A percentile compares a stretch with the other conserved stretches of the same genome.
Conservation (phyloP, 92 coral and sea anemone genomes). For the Virgularia gustaviana region DNA sequence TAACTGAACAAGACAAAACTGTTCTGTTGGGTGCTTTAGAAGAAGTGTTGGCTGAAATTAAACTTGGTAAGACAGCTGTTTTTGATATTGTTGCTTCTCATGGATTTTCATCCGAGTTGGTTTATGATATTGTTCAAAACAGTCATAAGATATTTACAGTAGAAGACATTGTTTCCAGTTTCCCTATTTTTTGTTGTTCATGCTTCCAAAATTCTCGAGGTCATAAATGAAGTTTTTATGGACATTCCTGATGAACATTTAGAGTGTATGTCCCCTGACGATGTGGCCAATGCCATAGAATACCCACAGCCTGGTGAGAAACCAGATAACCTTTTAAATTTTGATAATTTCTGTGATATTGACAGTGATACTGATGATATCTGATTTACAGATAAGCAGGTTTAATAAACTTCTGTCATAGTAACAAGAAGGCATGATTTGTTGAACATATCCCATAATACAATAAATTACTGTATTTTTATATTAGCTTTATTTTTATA, state of each 20-base stretch:
- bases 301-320: background rate
- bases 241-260: background rate
- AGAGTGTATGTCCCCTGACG: background rate
- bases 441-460: too few relatives aligned
- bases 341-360: too few relatives aligned
- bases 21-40: background rate
- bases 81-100: background rate
- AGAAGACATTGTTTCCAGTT: background rate
- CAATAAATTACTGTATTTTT: too few relatives aligned
- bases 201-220: background rate
- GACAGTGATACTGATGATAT: too few relatives aligned
- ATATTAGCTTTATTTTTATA: too few relatives aligned
- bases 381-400: background rate
- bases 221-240: background rate
- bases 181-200: background rate
- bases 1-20: background rate
- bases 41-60: background rate
- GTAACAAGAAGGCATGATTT: too few relatives aligned
- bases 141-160: background rate
- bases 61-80: background rate
- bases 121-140: background rate
- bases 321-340: background rate
- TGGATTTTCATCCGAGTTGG: background rate
- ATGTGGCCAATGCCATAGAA: background rate
- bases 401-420: too few relatives aligned